Evolutionary conservation across 2,113 vertebrate species (phyloP), one percentile per base, ranked within the genome.

Genomic region (Corvus cornix): DNA sequence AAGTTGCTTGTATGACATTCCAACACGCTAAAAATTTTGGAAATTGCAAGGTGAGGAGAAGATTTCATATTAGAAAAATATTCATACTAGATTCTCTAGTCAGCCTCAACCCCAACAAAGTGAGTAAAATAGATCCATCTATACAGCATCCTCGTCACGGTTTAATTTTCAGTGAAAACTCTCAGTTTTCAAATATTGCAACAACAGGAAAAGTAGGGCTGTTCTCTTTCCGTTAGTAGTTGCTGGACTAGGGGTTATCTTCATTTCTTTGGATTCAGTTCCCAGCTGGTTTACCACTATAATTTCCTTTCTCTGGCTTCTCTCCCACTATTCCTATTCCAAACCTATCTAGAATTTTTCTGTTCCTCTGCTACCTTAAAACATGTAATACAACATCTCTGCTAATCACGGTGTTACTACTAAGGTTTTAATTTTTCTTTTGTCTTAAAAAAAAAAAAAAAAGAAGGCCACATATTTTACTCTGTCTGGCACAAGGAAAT

Each of bases 71-170:
- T 0, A 9, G 26, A 78, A 78, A 81, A 72, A 67, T 22, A 55
- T 4, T 19, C 0, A 0, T 49, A 27, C 18, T 55, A 51, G 55
- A 55, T 48, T 43, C 2, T 2, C 13, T 59, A 63, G 7, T 67
- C 6, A 39, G 3, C 12, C 33, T 70, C 64, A 70, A 26, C 2
- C 1, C 13, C 21, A 55, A 33, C 9, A 53, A 0, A 1, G 31
- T 46, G 16, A 48, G 8, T 51, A 82, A 62, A 89, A 53, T 3
- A 75, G 5, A 69, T 39, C 13, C 10, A 18, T 31, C 62, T 46
- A 7, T 31, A 59, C 6, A 37, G 12, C 11, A 21, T 35, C 31
- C 7, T 59, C 22, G 74, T 46, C 48, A 30, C n/a, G 78, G 22
- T 53, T 53, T 53, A 44, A 51, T 82, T 92, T 90, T 67, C 17